A percentile compares a stretch with the other conserved stretches of the same genome.
phyloP scores from a whole-genome alignment of 1,140 invertebrate species.

The Charaxes varanes region DNA sequence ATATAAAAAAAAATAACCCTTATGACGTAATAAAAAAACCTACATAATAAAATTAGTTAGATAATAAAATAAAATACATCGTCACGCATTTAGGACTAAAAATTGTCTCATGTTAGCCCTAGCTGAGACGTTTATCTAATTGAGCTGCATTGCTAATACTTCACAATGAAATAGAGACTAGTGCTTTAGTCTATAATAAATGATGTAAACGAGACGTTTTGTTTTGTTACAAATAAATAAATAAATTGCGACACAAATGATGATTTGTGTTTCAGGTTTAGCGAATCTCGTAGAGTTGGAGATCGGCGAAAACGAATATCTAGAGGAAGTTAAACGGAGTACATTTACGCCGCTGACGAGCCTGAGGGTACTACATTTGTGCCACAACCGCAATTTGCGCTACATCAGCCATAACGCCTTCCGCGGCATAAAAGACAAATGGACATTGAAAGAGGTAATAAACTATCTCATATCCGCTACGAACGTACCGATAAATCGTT shows the following conservation, averaged over 20 bases:
- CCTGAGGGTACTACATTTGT: conserved; percentile 69
- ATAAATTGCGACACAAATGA: not conserved
- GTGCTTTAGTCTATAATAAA: too few species aligned
- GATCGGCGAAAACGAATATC: conserved; percentile 71
- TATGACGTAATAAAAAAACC: too few species aligned
- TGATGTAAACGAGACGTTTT: not conserved
- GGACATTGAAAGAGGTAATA: conserved; percentile 72
- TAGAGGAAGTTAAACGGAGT: conserved; percentile 71
- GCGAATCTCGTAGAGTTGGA: conserved; percentile 72
- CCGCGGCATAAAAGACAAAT: conserved; percentile 59
- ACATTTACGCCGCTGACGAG: conserved; percentile 71
- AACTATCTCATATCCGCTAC: too few species aligned
- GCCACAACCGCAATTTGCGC: conserved; percentile 64
- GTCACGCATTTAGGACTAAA: too few species aligned
- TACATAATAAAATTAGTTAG: too few species aligned
- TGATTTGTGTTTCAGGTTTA: conserved; percentile 50
- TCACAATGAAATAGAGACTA: too few species aligned
- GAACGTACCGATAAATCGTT: too few species aligned
- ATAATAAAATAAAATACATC: too few species aligned
- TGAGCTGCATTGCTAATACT: too few species aligned
- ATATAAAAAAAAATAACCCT: too few species aligned
- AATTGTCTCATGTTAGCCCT: too few species aligned
- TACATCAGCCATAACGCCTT: conserved; percentile 74
- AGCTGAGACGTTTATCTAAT: too few species aligned
- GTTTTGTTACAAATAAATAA: not conserved